Conservation (phyloP, 1,140 invertebrate species). For the Oncopodura yosiiana region DNA sequence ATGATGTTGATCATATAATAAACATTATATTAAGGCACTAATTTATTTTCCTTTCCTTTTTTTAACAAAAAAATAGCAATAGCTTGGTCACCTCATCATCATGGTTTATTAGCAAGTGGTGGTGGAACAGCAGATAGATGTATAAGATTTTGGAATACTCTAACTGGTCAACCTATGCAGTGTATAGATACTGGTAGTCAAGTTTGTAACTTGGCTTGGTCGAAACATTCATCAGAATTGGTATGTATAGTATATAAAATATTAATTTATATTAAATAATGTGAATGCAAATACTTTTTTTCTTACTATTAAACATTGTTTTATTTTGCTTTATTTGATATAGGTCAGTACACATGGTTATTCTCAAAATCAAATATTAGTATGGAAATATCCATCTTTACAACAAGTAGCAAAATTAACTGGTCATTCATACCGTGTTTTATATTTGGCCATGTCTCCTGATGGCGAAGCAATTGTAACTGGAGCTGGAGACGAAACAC, state of each 20-base stretch:
- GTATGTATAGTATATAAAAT: constrained; percentile 46
- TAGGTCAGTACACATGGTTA: constrained; percentile 99
- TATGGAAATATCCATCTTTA: constrained; percentile 98
- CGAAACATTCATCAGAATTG: constrained; percentile 94
- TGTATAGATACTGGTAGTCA: constrained; percentile 96
- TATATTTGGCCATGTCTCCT: constrained; percentile 95
- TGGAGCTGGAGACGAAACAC: constrained; percentile 96
- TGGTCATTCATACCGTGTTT: constrained; percentile 92
- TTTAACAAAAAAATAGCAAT: constrained; percentile 55
- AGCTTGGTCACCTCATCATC: constrained; percentile 99
- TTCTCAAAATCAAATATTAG: constrained; percentile 97
- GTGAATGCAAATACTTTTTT: neutral
- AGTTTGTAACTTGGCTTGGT: constrained; percentile 99
- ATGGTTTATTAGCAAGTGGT: constrained; percentile 91
- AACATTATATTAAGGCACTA: neutral
- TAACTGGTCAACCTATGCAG: constrained; percentile 98
- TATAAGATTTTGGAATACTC: constrained; percentile 97
- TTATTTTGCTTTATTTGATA: neutral
- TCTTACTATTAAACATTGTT: neutral
- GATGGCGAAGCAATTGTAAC: constrained; percentile 99
- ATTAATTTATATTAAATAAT: neutral
- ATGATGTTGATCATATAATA: neutral
- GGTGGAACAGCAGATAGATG: constrained; percentile 97
- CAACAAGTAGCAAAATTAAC: constrained; percentile 96
- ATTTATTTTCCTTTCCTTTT: too few species aligned